Evolutionary conservation across 2,888 invertebrate species (phyloP).

Genomic region (Thereva nobilitata): DNA sequence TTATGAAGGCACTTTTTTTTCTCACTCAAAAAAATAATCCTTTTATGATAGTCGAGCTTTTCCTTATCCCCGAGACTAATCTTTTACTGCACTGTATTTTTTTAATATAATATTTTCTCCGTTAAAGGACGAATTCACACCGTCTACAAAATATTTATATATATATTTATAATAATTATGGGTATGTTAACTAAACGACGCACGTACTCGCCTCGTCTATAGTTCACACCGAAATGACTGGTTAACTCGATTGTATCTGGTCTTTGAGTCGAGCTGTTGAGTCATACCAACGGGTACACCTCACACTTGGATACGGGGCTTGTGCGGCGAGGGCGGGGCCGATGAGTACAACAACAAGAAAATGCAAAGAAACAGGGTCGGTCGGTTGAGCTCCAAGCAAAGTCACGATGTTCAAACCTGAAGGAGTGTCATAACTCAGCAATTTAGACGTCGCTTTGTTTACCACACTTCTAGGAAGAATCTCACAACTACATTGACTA

Average conservation of each 20-base stretch:
- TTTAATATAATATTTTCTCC: not conserved
- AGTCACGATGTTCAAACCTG: too few species aligned
- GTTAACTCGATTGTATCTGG: conserved; percentile 25
- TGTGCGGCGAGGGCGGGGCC: conserved; percentile 1
- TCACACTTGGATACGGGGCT: conserved; percentile 10
- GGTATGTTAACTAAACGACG: conserved; percentile 7
- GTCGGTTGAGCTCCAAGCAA: conserved; percentile 3
- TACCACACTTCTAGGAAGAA: too few species aligned
- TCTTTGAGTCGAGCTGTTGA: conserved; percentile 31
- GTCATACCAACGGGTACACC: conserved; percentile 27
- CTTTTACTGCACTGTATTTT: too few species aligned
- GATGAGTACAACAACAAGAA: conserved; percentile 21
- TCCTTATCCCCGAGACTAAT: too few species aligned
- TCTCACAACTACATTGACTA: too few species aligned
- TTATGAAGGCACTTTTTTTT: too few species aligned
- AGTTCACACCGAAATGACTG: conserved; percentile 34
- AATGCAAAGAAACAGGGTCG: conserved; percentile 29
- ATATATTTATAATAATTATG: conserved; percentile 6
- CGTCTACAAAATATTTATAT: not conserved
- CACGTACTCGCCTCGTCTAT: conserved; percentile 20
- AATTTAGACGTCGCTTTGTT: too few species aligned
- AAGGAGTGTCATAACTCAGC: too few species aligned
- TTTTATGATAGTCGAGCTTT: too few species aligned
- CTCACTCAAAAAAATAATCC: too few species aligned
- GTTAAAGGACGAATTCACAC: not conserved